phyloP scores from a whole-genome alignment of 2,888 invertebrate genomes.

The Miltochrista miniata region DNA sequence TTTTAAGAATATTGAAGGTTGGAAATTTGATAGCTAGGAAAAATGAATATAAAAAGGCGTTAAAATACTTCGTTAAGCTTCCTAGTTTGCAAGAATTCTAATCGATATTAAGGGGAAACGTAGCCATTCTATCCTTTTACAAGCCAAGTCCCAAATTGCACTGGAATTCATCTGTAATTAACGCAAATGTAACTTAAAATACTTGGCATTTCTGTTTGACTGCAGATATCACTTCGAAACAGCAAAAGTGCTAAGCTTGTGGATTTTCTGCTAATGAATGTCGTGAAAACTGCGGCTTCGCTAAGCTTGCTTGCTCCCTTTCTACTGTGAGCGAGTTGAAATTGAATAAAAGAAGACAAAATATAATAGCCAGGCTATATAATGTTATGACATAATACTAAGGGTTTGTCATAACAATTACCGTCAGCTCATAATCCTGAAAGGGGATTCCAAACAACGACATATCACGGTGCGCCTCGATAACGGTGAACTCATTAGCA shows the following conservation, averaged over 20 bases:
- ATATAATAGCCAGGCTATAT: slow-evolving; percentile 1
- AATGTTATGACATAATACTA: background rate
- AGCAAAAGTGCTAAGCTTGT: background rate
- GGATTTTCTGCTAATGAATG: slow-evolving; percentile 2
- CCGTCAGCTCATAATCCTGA: slow-evolving; percentile 1
- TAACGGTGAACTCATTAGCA: slow-evolving; percentile 4
- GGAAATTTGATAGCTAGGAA: no score
- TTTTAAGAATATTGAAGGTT: no score
- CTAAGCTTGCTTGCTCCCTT: background rate
- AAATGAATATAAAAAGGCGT: no score
- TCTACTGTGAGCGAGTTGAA: background rate
- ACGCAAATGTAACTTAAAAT: background rate
- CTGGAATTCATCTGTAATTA: no score
- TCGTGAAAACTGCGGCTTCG: background rate
- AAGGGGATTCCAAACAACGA: slow-evolving; percentile 4
- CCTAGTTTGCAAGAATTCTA: no score
- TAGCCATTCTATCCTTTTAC: no score
- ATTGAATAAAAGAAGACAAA: slow-evolving; percentile 2
- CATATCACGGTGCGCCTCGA: slow-evolving; percentile 4
- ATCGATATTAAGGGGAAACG: no score
- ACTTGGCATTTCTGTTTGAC: background rate
- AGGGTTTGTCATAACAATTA: slow-evolving; percentile 5
- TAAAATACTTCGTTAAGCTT: no score
- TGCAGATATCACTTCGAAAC: background rate
- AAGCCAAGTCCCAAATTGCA: no score